Evolutionary conservation across 2,888 invertebrate genomes (phyloP), one percentile per base, ranked within the genome.

Genomic region (Epirrhoe alternata): DNA sequence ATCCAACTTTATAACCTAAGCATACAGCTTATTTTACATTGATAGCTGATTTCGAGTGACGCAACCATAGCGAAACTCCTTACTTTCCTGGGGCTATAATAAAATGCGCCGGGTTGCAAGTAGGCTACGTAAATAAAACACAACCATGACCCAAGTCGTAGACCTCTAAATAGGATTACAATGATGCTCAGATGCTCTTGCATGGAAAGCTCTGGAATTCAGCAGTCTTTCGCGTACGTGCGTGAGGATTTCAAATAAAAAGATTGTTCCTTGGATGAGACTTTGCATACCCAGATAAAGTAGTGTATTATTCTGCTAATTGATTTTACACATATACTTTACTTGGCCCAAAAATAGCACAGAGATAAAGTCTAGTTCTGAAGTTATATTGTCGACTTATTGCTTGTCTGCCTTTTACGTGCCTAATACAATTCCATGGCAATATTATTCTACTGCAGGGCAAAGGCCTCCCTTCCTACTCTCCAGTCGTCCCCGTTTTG

Each of bases 111-210:
- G 42, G 31, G 33, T 45, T 67, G 60, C 50, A 64, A 61, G 61
- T 61, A 58, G 61, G 49, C 61, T 61, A 64, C 61, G 57, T 68
- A 61, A 64, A 68, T 68, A 68, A 64, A 64, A 64, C 57, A 64
- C 57, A 61, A 45, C 53, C 61, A 54, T 64, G 68, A 61, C 66
- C 64, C 57, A 50, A 52, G 57, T 53, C 57, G 42, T 53, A 61
- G 47, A 66, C 57, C 53, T 64, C 57, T 50, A 57, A 68, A 64
- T 61, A 64, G 64, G 61, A 61, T 68, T 61, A 64, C 57, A 53
- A 53, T 50, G 55, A 53, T 50, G 55, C 56, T 57, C 54, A 64
- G 61, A 64, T 57, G 61, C 68, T 57, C 56, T 47, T 57, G 56
- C 45, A 38, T 59, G 42, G 45, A 45, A 38, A 38, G 49, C 30